Evolutionary conservation across 2,888 invertebrate genomes (phyloP), one percentile per base, ranked within the genome.

Genomic region (Drosophila infuscata): DNA sequence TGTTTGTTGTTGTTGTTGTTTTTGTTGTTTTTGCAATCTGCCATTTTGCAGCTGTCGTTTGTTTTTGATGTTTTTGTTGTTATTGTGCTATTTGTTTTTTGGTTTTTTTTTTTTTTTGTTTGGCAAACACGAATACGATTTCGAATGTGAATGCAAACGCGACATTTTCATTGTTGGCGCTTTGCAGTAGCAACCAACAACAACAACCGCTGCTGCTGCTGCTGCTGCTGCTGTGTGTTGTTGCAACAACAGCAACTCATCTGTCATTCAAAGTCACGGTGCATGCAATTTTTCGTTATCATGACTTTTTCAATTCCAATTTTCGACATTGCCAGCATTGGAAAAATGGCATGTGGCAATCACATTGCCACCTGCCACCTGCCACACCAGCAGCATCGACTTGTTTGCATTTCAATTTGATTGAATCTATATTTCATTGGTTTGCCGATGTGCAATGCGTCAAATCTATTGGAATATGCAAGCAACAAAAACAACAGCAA

Each of bases 391-490:
- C 56, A 59, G 48, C 62, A 73, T 66, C 49, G 61, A 79, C 83
- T 79, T 88, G 83, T 83, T 88, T 82, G 86, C 83, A 88, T 85
- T 85, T 88, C 83, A 88, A 85, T 86, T 88, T 85, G 83, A 85
- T 85, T 86, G 85, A 80, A 85, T 88, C 83, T 85, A 84, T 82
- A 86, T 85, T 85, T 85, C 82, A 85, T 86, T 80, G 73, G 71
- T 53, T 68, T 59, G 29, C 51, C 70, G 48, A 11, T 70, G 73
- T 59, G 49, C 63, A 43, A 46, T 81, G 85, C 88, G 73, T 81
- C 79, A 77, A 75, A 80, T 66, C 70, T 69, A 73, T 77, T 81
- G 46, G 58, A 85, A 85, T 81, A 85, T 88, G 70, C 72, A 84
- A 78, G 76, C 70, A 69, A 63, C 25, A 20, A 20, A 9, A 32